Evolutionary conservation across 53 echinoderm and acorn worm species (phyloP), one percentile per base, ranked within the genome.

Genomic region (Holothuria scabra): DNA sequence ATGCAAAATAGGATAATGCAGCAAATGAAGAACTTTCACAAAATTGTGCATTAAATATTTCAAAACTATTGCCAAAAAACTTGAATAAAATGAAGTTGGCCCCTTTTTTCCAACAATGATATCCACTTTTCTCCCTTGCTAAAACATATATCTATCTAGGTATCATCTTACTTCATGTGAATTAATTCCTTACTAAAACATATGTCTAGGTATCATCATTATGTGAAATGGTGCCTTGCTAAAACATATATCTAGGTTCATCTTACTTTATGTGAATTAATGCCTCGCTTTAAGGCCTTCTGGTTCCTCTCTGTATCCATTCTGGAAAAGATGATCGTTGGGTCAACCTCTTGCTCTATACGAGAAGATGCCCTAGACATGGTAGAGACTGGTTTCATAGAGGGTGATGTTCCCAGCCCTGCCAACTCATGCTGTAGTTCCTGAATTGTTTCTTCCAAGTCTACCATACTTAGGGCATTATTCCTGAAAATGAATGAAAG

Each of bases 251-350:
- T 52, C n/a, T n/a, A 52, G 35, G 41, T 10, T 6, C 41, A 4
- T 23, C 90, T 87, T 59, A 97, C 94, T 90, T 74, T 97, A 57
- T 90, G 92, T 59, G 94, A 86, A 61, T 91, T 90, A 59, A 97
- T 89, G 8, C 90, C 97, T 74, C 93, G 87, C 84, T 97, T 97
- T 13, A 97, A 82, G 1, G 87, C 89, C 65, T 89, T 90, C 88
- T 97, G 97, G 79, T 97, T 97, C 58, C 94, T 82, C 66, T 97
- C 97, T 1, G 91, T 88, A 85, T 97, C 97, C 18, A 89, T 88
- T 55, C 97, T 83, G 30, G 92, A 92, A 85, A 97, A 97, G 67
- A 92, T 94, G 76, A 97, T 86, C 11, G 89, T 87, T 9, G 92
- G 92, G 13, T 97, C 97, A 23, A 86, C 80, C 63, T 88, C 84